Percentiles rank a stretch among this genome's conserved stretches.
Conservation (phyloP, 2,888 invertebrate species). For the Cosmia pyralina region DNA sequence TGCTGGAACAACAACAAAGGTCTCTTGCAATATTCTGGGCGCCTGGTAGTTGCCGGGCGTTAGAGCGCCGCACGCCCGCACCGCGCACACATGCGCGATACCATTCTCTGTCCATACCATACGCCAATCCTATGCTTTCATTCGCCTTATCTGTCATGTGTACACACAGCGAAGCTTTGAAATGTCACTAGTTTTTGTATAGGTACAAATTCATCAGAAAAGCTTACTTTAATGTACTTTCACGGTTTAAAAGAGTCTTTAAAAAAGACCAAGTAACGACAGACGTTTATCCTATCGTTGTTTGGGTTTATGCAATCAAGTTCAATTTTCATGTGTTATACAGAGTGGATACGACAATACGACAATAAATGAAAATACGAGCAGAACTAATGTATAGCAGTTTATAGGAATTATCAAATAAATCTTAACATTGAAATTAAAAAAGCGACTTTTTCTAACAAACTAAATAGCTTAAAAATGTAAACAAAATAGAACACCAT, state of each 20-base stretch:
- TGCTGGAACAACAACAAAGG: constrained; percentile 32
- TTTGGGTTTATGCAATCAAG: background rate
- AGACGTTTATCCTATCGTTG: background rate
- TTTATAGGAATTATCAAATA: too few relatives aligned
- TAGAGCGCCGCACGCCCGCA: constrained; percentile 87
- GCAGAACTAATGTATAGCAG: too few relatives aligned
- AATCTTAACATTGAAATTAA: too few relatives aligned
- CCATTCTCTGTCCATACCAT: constrained; percentile 62
- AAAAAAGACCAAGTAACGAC: background rate
- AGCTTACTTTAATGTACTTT: background rate
- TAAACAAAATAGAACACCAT: too few relatives aligned
- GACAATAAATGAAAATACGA: too few relatives aligned
- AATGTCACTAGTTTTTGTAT: constrained; percentile 1
- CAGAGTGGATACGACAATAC: too few relatives aligned
- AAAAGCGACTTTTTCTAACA: too few relatives aligned
- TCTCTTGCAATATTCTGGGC: constrained; percentile 70
- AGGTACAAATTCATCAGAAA: too few relatives aligned
- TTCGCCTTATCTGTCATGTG: constrained; percentile 53
- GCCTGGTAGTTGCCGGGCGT: constrained; percentile 88
- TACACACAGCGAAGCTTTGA: constrained; percentile 45
- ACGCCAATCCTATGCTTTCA: constrained; percentile 68
- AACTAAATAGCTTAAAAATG: too few relatives aligned
- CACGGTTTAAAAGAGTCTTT: background rate
- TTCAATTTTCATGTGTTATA: background rate
- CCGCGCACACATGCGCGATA: constrained; percentile 88